These are phyloP conservation scores for Chesias legatella DNA, from an alignment of 2,888 invertebrate species.

Conservation along the genomic window DNA sequence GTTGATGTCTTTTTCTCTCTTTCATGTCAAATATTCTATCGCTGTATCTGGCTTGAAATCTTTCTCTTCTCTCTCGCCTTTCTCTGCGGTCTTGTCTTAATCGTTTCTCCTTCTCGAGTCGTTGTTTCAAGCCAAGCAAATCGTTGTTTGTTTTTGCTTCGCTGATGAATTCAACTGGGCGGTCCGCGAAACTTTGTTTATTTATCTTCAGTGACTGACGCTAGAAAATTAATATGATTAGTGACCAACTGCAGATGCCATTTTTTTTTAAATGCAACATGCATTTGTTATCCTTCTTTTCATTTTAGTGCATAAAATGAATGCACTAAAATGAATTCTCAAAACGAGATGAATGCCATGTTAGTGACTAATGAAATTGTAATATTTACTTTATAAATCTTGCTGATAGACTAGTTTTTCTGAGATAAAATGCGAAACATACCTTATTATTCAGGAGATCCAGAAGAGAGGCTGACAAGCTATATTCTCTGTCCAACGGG, in stretches of 20 bases:
- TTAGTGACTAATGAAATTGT: background rate
- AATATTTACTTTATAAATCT: too few relatives aligned
- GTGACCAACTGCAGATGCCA: too few relatives aligned
- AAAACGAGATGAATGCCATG: background rate
- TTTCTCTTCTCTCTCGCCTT: conserved; percentile 10
- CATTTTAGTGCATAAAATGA: too few relatives aligned
- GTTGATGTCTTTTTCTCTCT: background rate
- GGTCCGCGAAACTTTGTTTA: background rate
- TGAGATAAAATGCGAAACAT: too few relatives aligned
- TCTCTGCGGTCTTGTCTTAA: conserved; percentile 1
- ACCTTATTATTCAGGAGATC: conserved; percentile 6
- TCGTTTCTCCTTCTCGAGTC: conserved; percentile 6
- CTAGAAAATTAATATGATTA: too few relatives aligned
- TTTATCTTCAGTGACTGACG: too few relatives aligned
- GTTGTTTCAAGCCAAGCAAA: conserved; percentile 7
- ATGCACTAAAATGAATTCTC: too few relatives aligned
- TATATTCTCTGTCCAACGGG: background rate
- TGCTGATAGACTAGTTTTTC: too few relatives aligned
- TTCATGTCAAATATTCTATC: background rate
- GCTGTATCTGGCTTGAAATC: conserved; percentile 4
- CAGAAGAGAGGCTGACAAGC: background rate
- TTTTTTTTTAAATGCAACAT: too few relatives aligned
- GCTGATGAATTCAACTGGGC: background rate
- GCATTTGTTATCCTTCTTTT: too few relatives aligned
- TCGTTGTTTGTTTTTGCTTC: background rate